These are phyloP conservation scores for Epiblema foenella DNA, from an alignment of 2,888 invertebrate species.

Conservation along the genomic window DNA sequence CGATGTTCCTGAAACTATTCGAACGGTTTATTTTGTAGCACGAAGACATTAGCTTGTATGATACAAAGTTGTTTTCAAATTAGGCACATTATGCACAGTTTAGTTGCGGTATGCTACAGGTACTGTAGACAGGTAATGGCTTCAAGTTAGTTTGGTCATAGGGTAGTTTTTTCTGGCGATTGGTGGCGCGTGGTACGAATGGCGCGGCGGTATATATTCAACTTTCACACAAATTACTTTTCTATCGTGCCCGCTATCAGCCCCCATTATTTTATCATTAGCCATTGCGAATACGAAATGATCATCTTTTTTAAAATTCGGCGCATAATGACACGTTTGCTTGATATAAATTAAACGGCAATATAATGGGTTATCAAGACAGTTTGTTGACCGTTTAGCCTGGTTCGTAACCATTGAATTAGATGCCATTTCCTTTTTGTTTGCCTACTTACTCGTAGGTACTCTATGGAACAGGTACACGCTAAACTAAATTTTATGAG, in stretches of 20 bases:
- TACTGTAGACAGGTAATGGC: slow-evolving; percentile 61
- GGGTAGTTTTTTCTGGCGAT: slow-evolving; percentile 76
- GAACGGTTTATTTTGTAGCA: not conserved
- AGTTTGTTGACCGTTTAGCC: slow-evolving; percentile 1
- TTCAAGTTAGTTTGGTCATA: slow-evolving; percentile 69
- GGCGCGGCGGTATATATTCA: slow-evolving; percentile 68
- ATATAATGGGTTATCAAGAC: slow-evolving; percentile 4
- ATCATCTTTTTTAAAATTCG: slow-evolving; percentile 64
- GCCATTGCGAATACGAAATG: slow-evolving; percentile 72
- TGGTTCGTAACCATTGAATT: slow-evolving; percentile 14
- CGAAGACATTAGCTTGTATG: slow-evolving; percentile 17
- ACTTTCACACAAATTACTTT: slow-evolving; percentile 83
- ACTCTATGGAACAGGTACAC: too few relatives aligned
- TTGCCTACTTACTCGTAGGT: too few relatives aligned
- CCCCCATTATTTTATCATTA: slow-evolving; percentile 83
- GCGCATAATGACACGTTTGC: slow-evolving; percentile 59
- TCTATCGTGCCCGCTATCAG: slow-evolving; percentile 81
- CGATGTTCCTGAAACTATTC: slow-evolving; percentile 8
- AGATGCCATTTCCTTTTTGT: not conserved
- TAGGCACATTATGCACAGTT: slow-evolving; percentile 60
- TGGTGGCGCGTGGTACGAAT: slow-evolving; percentile 75
- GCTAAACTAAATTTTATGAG: too few relatives aligned
- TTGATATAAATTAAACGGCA: slow-evolving; percentile 46
- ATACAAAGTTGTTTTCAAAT: slow-evolving; percentile 54
- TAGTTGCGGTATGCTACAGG: slow-evolving; percentile 55